phyloP scores from a whole-genome alignment of 2,113 vertebrate genomes.

The Agelaius tricolor region DNA sequence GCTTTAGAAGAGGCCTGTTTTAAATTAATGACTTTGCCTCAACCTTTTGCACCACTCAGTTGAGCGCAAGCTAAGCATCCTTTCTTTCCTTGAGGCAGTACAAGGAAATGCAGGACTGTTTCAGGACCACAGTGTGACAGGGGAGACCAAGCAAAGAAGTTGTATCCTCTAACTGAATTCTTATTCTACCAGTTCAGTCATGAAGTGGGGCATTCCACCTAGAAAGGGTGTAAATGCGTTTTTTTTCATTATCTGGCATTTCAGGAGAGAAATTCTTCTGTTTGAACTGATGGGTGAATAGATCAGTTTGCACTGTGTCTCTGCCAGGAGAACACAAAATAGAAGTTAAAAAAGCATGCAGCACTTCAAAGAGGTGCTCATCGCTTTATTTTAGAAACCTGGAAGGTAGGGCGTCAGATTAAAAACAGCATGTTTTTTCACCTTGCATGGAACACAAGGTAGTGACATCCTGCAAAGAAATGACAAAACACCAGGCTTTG shows the following conservation, averaged over 20 bases:
- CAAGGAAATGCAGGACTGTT: not conserved
- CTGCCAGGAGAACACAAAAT: conserved; percentile 26
- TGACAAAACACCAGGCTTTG: conserved; percentile 38
- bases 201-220: not conserved
- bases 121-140: not conserved
- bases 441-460: conserved; percentile 31
- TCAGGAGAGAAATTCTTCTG: conserved; percentile 11
- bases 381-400: conserved; percentile 41
- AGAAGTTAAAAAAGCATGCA: conserved; percentile 57
- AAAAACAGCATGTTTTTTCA: conserved; percentile 60
- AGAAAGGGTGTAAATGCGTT: not conserved
- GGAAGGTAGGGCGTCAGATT: conserved; percentile 36
- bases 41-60: not conserved
- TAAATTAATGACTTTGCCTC: not conserved
- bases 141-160: not conserved
- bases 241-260: conserved; percentile 15
- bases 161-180: not conserved
- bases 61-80: not conserved
- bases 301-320: conserved; percentile 36
- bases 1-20: not conserved
- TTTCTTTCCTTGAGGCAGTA: not conserved
- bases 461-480: conserved; percentile 38
- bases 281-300: conserved; percentile 54
- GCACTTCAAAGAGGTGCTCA: conserved; percentile 63
- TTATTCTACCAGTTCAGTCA: not conserved